Evolutionary conservation across 2,797 vertebrate genomes (phyloP).

Genomic region (Mustela erminea): DNA sequence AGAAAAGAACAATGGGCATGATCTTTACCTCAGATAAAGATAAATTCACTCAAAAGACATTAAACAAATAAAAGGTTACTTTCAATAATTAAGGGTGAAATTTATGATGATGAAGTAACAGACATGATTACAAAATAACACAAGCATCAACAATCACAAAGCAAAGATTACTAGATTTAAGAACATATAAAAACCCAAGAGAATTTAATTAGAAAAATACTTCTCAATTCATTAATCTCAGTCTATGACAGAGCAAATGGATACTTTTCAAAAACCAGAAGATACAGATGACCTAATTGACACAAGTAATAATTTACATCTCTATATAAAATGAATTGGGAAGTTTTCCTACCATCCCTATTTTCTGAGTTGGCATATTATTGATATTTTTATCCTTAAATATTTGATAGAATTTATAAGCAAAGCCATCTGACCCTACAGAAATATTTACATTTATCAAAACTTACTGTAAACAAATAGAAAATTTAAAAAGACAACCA

Average conservation of each 20-base stretch:
- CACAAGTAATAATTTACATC: background rate
- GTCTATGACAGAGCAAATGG: background rate
- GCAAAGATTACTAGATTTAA: background rate
- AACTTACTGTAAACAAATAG: background rate
- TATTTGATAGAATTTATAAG: background rate
- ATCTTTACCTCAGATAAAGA: background rate
- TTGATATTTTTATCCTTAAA: background rate
- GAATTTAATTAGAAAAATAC: background rate
- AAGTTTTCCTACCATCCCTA: background rate
- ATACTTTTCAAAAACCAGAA: background rate
- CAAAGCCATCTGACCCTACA: background rate
- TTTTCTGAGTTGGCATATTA: background rate
- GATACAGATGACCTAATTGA: background rate
- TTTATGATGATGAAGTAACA: background rate
- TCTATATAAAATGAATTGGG: background rate
- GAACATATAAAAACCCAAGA: background rate
- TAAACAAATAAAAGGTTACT: background rate
- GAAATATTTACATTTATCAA: conserved; percentile 8
- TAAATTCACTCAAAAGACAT: background rate
- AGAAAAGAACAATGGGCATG: background rate
- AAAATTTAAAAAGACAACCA: background rate
- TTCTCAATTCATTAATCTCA: background rate
- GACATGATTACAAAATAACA: background rate
- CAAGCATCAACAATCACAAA: background rate
- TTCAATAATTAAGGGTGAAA: background rate